Evolutionary conservation across 2,113 vertebrate species (phyloP).

Genomic region (Sinocyclocheilus anophthalmus): DNA sequence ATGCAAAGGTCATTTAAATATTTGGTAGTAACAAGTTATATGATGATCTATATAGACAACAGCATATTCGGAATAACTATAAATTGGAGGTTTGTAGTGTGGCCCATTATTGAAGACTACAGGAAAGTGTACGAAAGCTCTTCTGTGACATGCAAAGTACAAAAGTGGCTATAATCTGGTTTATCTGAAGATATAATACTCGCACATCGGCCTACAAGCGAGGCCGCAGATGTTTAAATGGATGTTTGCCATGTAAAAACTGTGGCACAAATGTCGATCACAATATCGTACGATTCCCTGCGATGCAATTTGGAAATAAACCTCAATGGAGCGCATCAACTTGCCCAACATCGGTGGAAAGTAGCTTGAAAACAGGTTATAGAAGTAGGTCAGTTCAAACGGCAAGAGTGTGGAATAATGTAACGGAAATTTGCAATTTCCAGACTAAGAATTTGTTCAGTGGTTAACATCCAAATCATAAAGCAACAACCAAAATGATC

Average conservation of each 20-base stretch:
- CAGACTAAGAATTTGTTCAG: constrained; percentile 10
- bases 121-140: constrained; percentile 27
- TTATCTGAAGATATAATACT: constrained; percentile 36
- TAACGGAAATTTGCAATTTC: neutral
- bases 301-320: neutral
- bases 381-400: neutral
- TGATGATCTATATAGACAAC: constrained; percentile 34
- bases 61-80: constrained; percentile 23
- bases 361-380: neutral
- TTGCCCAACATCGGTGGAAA: neutral
- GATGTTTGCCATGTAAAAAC: neutral
- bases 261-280: constrained; percentile 12
- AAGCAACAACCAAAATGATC: neutral
- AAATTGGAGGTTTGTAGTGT: constrained; percentile 25
- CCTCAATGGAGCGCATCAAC: neutral
- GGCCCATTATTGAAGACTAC: constrained; percentile 31
- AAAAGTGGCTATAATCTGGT: constrained; percentile 36
- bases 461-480: constrained; percentile 13
- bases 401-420: neutral
- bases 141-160: constrained; percentile 29
- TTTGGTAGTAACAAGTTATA: neutral
- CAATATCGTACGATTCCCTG: neutral
- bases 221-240: neutral
- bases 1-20: neutral
- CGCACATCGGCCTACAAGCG: neutral